Conservation (phyloP, 1,140 invertebrate genomes). For the Globodera rostochiensis region DNA sequence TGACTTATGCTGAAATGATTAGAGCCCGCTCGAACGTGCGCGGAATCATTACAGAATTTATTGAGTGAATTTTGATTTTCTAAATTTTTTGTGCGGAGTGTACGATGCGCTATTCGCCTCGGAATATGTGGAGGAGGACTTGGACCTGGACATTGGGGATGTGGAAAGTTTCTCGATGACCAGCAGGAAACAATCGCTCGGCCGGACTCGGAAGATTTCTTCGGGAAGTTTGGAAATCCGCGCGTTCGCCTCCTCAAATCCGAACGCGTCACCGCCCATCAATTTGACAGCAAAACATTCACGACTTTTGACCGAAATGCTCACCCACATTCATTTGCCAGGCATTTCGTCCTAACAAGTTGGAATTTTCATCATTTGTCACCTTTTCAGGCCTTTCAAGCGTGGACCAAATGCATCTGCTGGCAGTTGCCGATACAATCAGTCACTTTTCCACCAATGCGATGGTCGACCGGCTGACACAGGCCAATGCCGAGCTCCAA, state of each 20-base stretch:
- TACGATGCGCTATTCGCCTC: slow-evolving; percentile 66
- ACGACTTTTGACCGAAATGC: slow-evolving; percentile 76
- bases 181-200: slow-evolving; percentile 70
- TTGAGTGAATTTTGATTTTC: slow-evolving; percentile 19
- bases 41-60: not conserved
- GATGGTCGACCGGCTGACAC: slow-evolving; percentile 60
- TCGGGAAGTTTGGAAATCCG: slow-evolving; percentile 19
- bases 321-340: slow-evolving; percentile 93
- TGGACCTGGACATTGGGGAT: slow-evolving; percentile 70
- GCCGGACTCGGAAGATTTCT: slow-evolving; percentile 60
- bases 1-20: not conserved
- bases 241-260: slow-evolving; percentile 19
- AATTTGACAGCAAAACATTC: slow-evolving; percentile 67
- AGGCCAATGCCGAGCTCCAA: slow-evolving; percentile 61
- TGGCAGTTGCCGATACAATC: slow-evolving; percentile 95
- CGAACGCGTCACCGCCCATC: slow-evolving; percentile 36
- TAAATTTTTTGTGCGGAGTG: slow-evolving; percentile 38
- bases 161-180: slow-evolving; percentile 37
- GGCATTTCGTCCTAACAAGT: slow-evolving; percentile 64
- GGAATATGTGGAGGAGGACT: slow-evolving; percentile 67
- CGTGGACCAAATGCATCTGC: slow-evolving; percentile 96
- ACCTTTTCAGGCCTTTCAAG: slow-evolving; percentile 74
- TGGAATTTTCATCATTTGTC: not conserved
- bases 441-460: slow-evolving; percentile 68
- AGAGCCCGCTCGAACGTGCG: too few relatives aligned